Conservation (phyloP, 2,888 invertebrate species). For the Tetragnatha montana region DNA sequence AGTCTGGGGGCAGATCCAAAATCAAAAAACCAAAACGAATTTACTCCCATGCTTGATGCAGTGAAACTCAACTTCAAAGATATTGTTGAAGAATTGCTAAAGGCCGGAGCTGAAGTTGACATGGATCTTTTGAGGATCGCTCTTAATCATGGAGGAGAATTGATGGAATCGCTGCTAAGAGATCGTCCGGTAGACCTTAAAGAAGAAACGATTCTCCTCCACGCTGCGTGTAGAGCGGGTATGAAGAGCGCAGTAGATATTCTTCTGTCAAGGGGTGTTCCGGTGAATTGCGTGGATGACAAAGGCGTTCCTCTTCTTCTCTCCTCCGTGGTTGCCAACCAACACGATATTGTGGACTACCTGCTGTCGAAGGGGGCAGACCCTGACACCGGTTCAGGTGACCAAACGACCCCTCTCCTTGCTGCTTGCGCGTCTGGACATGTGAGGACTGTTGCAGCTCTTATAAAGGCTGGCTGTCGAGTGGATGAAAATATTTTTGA, state of each 20-base stretch:
- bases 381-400: neutral
- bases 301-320: neutral
- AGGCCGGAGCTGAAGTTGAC: slow-evolving; percentile 3
- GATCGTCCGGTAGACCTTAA: neutral
- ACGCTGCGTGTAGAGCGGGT: slow-evolving; percentile 15
- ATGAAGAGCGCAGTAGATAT: slow-evolving; percentile 1
- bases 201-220: slow-evolving; percentile 1
- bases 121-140: slow-evolving; percentile 10
- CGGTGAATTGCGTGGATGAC: neutral
- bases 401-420: slow-evolving; percentile 7
- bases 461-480: neutral
- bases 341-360: slow-evolving; percentile 1
- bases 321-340: neutral
- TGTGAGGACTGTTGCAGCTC: neutral
- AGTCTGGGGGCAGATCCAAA: neutral
- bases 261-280: slow-evolving; percentile 7
- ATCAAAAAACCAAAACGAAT: neutral
- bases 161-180: slow-evolving; percentile 74
- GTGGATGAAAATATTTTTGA: neutral
- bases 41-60: slow-evolving; percentile 35
- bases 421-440: slow-evolving; percentile 5
- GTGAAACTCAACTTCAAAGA: slow-evolving; percentile 16
- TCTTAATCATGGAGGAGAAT: slow-evolving; percentile 65
- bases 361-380: slow-evolving; percentile 10
- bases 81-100: neutral